phyloP scores from a whole-genome alignment of 1,140 invertebrate species.

The Fopius arisanus region DNA sequence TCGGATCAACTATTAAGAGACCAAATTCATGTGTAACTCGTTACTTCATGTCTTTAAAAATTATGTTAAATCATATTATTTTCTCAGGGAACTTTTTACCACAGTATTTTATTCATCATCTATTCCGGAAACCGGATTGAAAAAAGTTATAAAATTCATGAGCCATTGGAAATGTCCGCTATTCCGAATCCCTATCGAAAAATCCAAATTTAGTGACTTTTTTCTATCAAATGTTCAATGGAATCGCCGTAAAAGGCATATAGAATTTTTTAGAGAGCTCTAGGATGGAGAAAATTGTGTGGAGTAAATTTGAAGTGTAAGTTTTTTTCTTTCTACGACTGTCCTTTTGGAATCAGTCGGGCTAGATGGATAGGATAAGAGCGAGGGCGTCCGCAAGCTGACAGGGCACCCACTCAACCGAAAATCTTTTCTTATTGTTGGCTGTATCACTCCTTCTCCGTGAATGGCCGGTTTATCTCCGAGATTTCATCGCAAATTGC shows the following conservation, averaged over 20 bases:
- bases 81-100: too few relatives aligned
- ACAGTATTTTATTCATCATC: too few relatives aligned
- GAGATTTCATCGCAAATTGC: conserved; percentile 35
- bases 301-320: not conserved
- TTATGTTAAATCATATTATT: too few relatives aligned
- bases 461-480: conserved; percentile 31
- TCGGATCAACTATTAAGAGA: not conserved
- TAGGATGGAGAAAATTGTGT: not conserved
- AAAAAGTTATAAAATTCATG: too few relatives aligned
- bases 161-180: too few relatives aligned
- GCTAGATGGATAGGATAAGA: conserved; percentile 37
- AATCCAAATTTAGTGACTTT: too few relatives aligned
- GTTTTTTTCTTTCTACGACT: conserved; percentile 17
- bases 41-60: too few relatives aligned
- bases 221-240: too few relatives aligned
- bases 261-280: too few relatives aligned
- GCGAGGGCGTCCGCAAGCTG: conserved; percentile 24
- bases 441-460: conserved; percentile 6
- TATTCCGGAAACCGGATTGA: too few relatives aligned
- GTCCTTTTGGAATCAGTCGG: conserved; percentile 13
- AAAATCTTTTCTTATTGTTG: conserved; percentile 5
- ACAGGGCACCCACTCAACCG: conserved; percentile 17
- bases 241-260: too few relatives aligned
- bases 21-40: not conserved
- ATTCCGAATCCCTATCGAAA: too few relatives aligned